These are phyloP conservation scores for Nyleta sp. DNA, from an alignment of 2,888 invertebrate genomes.

Conservation along the genomic window DNA sequence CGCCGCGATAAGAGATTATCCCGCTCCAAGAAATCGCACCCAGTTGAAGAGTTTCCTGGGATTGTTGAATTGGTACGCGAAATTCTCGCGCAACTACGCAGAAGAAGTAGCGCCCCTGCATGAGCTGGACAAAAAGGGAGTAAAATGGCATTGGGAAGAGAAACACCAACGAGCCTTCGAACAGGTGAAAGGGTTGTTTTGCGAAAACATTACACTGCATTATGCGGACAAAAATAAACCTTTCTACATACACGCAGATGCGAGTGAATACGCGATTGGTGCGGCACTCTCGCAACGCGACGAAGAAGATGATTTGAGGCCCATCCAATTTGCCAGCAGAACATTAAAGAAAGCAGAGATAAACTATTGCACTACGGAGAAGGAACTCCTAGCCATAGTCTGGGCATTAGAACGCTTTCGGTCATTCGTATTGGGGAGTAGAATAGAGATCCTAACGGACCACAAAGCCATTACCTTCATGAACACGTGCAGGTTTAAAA, in stretches of 20 bases:
- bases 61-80: slow-evolving; percentile 1
- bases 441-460: not conserved
- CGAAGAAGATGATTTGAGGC: not conserved
- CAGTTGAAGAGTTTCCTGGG: slow-evolving; percentile 4
- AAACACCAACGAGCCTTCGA: not conserved
- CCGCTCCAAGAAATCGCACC: not conserved
- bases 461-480: slow-evolving; percentile 10
- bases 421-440: not conserved
- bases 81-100: not conserved
- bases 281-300: not conserved
- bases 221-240: not conserved
- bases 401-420: slow-evolving; percentile 3
- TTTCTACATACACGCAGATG: not conserved
- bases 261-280: not conserved
- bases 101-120: not conserved
- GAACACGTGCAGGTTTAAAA: slow-evolving; percentile 5
- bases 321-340: not conserved
- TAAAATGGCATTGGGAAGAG: not conserved
- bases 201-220: not conserved
- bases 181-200: not conserved
- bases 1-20: not conserved
- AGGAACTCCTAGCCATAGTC: slow-evolving; percentile 7
- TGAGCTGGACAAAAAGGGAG: not conserved
- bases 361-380: slow-evolving; percentile 1
- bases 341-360: not conserved